Evolutionary conservation across 2,888 invertebrate genomes (phyloP), one percentile per base, ranked within the genome.

Genomic region (Carpatolechia fugitivella): DNA sequence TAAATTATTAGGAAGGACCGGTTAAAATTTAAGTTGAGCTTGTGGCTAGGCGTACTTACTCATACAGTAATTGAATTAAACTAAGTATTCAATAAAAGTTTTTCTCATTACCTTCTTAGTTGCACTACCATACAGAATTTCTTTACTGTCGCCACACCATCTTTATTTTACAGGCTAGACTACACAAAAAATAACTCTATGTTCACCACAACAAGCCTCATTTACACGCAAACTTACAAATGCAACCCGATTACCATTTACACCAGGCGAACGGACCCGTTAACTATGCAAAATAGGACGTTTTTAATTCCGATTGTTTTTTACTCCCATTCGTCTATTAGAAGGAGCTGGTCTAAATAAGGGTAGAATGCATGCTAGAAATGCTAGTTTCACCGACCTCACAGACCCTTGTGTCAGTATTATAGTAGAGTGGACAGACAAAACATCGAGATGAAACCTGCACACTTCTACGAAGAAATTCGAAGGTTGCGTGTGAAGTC

Each of bases 251-350:
- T 63, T 61, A 66, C 65, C 63, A 60, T 59, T 54, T 59, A 52
- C 58, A 54, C 56, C 54, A 33, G 59, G 63, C 58, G 65, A 68
- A 65, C 64, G 64, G 60, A 55, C 59, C 64, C 60, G 64, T 68
- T 65, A 60, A 60, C 60, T 63, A 65, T 65, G 63, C 62, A 65
- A 68, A 68, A 36, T 52, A 63, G 63, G 60, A 61, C 41, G 48
- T 56, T 66, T 65, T 66, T 63, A 63, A 63, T 62, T 64, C 58
- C 59, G 49, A 61, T 58, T 60, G 59, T 56, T 58, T 52, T 54
- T 60, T 56, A 55, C 58, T 58, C 18, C 49, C 46, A 49, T 56
- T 56, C 51, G 41, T 55, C 52, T 57, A 47, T 31, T 36, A 24
- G 46, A 4, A 11, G 29, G n/a, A 40, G 49, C 44, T 51, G 33